Evolutionary conservation across 1,140 invertebrate genomes (phyloP).

Genomic region (Lasioglossum albipes): DNA sequence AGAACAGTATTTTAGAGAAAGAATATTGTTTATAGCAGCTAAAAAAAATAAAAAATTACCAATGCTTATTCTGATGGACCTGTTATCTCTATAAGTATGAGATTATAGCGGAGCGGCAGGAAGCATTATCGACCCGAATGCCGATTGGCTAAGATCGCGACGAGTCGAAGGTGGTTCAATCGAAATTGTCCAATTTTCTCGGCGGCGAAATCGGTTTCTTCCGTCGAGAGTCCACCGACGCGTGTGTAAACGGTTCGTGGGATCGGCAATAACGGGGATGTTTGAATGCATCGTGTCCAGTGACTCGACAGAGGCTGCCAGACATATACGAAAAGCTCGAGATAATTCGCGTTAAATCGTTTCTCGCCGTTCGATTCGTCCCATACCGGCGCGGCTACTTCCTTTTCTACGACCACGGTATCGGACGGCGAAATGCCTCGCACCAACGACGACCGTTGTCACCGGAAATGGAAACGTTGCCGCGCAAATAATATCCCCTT

Average conservation of each 20-base stretch:
- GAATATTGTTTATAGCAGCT: too few relatives aligned
- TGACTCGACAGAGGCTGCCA: not conserved
- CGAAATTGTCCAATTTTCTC: constrained; percentile 5
- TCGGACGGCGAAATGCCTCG: not conserved
- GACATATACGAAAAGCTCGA: not conserved
- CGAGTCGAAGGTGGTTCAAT: not conserved
- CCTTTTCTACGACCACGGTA: not conserved
- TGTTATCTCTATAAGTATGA: too few relatives aligned
- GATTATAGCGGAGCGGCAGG: not conserved
- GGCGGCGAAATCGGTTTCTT: not conserved
- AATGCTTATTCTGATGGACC: too few relatives aligned
- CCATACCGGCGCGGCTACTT: not conserved
- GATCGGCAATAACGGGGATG: constrained; percentile 1
- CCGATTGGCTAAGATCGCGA: not conserved
- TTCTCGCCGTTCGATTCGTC: not conserved
- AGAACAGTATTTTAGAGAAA: too few relatives aligned
- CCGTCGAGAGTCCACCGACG: not conserved
- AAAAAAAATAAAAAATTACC: too few relatives aligned
- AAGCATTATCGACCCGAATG: not conserved
- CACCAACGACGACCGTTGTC: not conserved
- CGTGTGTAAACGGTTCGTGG: not conserved
- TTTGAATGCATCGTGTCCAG: constrained; percentile 3
- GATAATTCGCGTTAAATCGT: constrained; percentile 1
- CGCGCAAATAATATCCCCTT: constrained; percentile 9
- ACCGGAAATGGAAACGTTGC: constrained; percentile 6